phyloP scores from a whole-genome alignment of 2,888 invertebrate species.

The Aelia acuminata region DNA sequence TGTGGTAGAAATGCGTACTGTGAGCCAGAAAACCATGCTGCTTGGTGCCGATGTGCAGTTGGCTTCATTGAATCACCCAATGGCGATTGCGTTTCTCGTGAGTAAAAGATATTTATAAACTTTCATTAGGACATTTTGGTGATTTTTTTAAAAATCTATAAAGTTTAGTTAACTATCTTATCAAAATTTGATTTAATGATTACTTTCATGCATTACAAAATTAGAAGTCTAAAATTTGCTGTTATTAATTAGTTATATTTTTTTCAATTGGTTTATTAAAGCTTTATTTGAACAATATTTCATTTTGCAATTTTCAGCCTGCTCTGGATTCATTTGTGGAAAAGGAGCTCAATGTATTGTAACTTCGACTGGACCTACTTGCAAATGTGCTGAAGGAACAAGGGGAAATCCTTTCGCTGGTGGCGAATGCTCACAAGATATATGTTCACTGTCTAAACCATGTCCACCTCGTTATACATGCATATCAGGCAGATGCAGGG shows the following conservation, averaged over 20 bases:
- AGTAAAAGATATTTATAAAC: slow-evolving; percentile 67
- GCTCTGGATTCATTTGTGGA: slow-evolving; percentile 84
- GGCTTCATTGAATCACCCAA: slow-evolving; percentile 84
- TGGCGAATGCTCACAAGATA: slow-evolving; percentile 85
- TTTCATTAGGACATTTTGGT: background rate
- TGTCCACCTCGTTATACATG: slow-evolving; percentile 86
- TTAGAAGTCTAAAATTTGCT: background rate
- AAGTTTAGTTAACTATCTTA: background rate
- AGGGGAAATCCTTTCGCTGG: slow-evolving; percentile 94
- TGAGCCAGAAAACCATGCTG: slow-evolving; percentile 86
- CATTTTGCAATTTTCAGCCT: slow-evolving; percentile 73
- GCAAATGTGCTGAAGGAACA: slow-evolving; percentile 88
- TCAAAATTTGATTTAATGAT: background rate
- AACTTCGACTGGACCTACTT: slow-evolving; percentile 86
- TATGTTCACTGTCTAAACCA: slow-evolving; percentile 83
- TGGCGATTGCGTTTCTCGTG: slow-evolving; percentile 88
- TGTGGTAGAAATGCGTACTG: slow-evolving; percentile 90
- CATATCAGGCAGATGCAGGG: slow-evolving; percentile 89
- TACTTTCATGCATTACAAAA: background rate
- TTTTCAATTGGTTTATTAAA: background rate
- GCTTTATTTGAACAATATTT: background rate
- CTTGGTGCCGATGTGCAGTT: slow-evolving; percentile 89
- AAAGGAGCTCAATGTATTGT: slow-evolving; percentile 88
- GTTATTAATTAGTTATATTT: background rate
- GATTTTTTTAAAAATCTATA: background rate